Evolutionary conservation across 2,797 vertebrate genomes (phyloP).

Genomic region (Triplophysa yarkandensis): DNA sequence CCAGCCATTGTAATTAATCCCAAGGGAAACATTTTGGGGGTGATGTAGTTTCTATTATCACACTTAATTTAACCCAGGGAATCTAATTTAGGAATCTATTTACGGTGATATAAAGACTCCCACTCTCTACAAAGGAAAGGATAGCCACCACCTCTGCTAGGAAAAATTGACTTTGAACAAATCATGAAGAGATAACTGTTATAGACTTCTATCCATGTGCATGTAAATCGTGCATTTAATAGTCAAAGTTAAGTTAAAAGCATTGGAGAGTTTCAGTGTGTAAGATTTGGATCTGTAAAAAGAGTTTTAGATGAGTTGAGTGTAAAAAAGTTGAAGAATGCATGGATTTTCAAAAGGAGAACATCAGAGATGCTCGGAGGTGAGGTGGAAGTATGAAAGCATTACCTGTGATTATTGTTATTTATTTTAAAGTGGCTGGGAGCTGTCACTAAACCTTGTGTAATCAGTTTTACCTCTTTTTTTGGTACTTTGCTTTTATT

Average conservation of each 20-base stretch:
- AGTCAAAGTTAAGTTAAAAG: slow-evolving; percentile 14
- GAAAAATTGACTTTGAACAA: slow-evolving; percentile 38
- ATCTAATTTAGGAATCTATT: slow-evolving; percentile 46
- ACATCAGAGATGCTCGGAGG: background rate
- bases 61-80: slow-evolving; percentile 51
- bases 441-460: background rate
- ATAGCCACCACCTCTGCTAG: slow-evolving; percentile 38
- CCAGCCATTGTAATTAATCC: slow-evolving; percentile 51
- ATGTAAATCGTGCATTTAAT: slow-evolving; percentile 26
- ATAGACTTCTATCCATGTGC: slow-evolving; percentile 1
- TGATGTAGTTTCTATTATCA: slow-evolving; percentile 43
- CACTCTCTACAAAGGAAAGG: slow-evolving; percentile 50
- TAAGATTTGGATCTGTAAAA: slow-evolving; percentile 6
- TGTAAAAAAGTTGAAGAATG: background rate
- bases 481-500: slow-evolving; percentile 12
- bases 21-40: slow-evolving; percentile 38
- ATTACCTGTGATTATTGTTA: slow-evolving; percentile 18
- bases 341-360: background rate
- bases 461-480: background rate
- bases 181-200: slow-evolving; percentile 12
- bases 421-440: slow-evolving; percentile 20
- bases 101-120: slow-evolving; percentile 28
- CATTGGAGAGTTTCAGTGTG: background rate
- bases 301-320: background rate
- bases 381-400: background rate